Evolutionary conservation across 2,113 vertebrate species (phyloP).

Genomic region (Hippocampus mohnikei): DNA sequence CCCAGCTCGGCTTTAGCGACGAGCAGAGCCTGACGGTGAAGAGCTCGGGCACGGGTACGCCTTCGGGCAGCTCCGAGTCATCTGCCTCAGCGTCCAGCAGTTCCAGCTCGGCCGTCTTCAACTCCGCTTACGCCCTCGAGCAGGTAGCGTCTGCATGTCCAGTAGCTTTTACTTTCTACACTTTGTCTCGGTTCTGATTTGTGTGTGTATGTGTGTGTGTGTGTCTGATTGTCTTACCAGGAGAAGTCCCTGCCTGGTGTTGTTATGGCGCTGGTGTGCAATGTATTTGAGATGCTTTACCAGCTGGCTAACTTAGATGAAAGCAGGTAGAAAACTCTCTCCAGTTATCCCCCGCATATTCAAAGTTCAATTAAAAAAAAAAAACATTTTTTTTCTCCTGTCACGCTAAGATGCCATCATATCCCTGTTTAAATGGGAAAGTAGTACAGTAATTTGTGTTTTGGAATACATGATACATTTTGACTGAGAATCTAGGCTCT

Average conservation of each 20-base stretch:
- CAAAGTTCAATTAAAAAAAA: background rate
- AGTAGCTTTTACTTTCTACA: too few relatives aligned
- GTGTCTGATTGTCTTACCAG: conserved; percentile 69
- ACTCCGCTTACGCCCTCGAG: conserved; percentile 92
- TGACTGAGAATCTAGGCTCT: too few relatives aligned
- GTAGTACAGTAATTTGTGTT: too few relatives aligned
- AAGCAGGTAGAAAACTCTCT: conserved; percentile 77
- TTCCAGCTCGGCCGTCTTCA: conserved; percentile 83
- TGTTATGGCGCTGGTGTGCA: conserved; percentile 97
- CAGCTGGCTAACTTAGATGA: conserved; percentile 97
- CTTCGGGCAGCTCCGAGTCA: conserved; percentile 91
- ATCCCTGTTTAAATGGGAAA: too few relatives aligned
- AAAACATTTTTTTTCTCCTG: too few relatives aligned
- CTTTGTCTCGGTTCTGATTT: background rate
- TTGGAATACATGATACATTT: too few relatives aligned
- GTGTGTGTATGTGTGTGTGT: background rate
- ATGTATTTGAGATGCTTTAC: conserved; percentile 99
- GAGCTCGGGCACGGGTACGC: conserved; percentile 91
- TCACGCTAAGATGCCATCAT: too few relatives aligned
- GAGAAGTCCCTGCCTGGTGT: conserved; percentile 97
- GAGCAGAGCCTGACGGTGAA: conserved; percentile 94
- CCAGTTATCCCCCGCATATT: background rate
- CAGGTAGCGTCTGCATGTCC: conserved; percentile 68
- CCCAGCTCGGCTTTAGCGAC: conserved; percentile 93
- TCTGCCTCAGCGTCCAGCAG: conserved; percentile 85